Base-by-base conservation (phyloP, 2,113 vertebrate genomes). In the Dicaeum eximium region DNA sequence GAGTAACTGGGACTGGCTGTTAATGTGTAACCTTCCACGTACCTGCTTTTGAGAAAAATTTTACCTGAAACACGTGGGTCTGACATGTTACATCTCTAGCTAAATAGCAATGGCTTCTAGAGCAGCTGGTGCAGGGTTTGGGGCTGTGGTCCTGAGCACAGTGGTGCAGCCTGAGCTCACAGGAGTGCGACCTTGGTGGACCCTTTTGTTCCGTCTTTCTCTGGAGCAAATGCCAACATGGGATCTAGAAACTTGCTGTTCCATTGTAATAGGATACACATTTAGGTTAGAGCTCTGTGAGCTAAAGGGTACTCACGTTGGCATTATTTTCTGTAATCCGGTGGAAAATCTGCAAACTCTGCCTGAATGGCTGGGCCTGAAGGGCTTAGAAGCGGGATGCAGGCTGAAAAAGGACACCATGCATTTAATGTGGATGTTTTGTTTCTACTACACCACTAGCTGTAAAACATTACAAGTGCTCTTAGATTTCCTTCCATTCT, bases 201-300 rank as follows among this genome's bases (percentile, higher is more conserved):
- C 62, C 27, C 50, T 96, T 97, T 95, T 96, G 70, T 94, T 96
- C 88, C 51, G 11, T 88, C 87, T 95, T 86, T 94, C 91, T 93
- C 83, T 89, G 72, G 65, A 93, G 27, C 45, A 97, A 97, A 96
- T 93, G 73, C 44, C 90, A 96, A 42, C 40, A 62, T 50, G 24
- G 60, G 85, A 96, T 96, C 92, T 93, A 92, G 92, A 97, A 97
- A 96, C 85, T 83, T 91, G 90, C 60, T 92, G 48, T 86, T 96
- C 58, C 74, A 77, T 79, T 97, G 90, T 96, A 96, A 90, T 60
- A 77, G 86, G 90, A 94, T 96, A 86, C 93, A 57, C 66, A 95
- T 96, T 95, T 96, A 92, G 97, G 97, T 95, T 81, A 95, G 86
- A 88, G 20, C 21, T 66, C 45, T 80, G 45, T 79, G 71, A 81